Percentiles rank a stretch among this genome's conserved stretches.
Evolutionary conservation across 1,140 invertebrate species (phyloP).

Genomic region (Drosophila kanapiae): DNA sequence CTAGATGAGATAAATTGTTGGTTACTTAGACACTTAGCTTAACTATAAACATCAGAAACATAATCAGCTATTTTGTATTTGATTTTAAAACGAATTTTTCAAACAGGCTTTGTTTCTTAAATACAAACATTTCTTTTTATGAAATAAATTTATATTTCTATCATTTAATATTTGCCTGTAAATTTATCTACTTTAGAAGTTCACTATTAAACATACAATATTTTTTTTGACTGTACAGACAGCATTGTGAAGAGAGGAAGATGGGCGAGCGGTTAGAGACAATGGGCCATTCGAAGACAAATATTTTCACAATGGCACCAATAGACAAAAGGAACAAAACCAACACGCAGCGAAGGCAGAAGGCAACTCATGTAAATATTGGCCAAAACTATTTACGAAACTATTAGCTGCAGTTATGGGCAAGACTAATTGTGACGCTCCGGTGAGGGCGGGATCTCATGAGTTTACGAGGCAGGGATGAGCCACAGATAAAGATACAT

Average conservation of each 20-base stretch:
- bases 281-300: conserved; percentile 60
- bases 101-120: not conserved
- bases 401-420: conserved; percentile 54
- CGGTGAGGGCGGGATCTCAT: conserved; percentile 10
- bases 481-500: conserved; percentile 22
- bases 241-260: conserved; percentile 1
- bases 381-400: conserved; percentile 62
- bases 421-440: conserved; percentile 52
- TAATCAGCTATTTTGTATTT: too few species aligned
- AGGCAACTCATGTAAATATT: conserved; percentile 66
- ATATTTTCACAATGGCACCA: conserved; percentile 60
- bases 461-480: conserved; percentile 31
- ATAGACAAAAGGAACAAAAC: conserved; percentile 48
- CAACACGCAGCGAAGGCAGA: conserved; percentile 25
- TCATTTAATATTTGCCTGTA: not conserved
- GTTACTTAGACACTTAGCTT: too few species aligned
- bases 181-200: not conserved
- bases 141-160: too few species aligned
- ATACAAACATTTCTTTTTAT: not conserved
- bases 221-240: conserved; percentile 12
- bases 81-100: too few species aligned
- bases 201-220: not conserved
- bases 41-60: too few species aligned
- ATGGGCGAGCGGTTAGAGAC: conserved; percentile 29
- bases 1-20: too few species aligned